Conservation (phyloP, 2,113 vertebrate species). For the Lepisosteus oculatus region DNA sequence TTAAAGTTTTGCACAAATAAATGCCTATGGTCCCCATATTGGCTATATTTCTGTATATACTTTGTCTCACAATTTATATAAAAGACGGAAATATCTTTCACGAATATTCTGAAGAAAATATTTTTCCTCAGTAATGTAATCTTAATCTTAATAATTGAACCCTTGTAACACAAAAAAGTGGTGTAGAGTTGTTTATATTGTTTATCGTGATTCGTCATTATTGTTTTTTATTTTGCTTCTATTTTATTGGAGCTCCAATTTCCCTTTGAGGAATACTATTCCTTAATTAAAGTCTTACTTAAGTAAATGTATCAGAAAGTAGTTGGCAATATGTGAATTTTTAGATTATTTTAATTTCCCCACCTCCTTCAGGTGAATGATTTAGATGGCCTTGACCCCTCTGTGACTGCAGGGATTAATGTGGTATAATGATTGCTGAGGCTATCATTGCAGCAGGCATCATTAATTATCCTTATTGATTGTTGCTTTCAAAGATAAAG, state of each 20-base stretch:
- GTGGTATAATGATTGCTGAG: slow-evolving; percentile 97
- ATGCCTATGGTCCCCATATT: neutral
- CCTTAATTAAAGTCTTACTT: slow-evolving; percentile 63
- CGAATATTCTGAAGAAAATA: too few relatives aligned
- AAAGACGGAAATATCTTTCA: too few relatives aligned
- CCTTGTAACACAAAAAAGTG: too few relatives aligned
- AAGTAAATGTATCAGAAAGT: slow-evolving; percentile 62
- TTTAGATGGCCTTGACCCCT: slow-evolving; percentile 96
- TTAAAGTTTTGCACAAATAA: too few relatives aligned
- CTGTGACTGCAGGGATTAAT: slow-evolving; percentile 97
- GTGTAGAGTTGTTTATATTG: too few relatives aligned
- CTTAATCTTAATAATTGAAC: too few relatives aligned
- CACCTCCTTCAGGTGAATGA: slow-evolving; percentile 88
- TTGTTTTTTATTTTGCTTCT: too few relatives aligned
- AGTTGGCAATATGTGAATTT: slow-evolving; percentile 75
- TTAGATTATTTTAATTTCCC: slow-evolving; percentile 98
- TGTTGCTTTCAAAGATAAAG: slow-evolving; percentile 99
- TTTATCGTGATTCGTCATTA: too few relatives aligned
- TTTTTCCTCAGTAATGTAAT: too few relatives aligned
- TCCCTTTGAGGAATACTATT: slow-evolving; percentile 47
- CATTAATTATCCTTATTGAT: slow-evolving; percentile 99
- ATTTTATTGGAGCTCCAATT: too few relatives aligned
- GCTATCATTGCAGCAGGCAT: slow-evolving; percentile 98
- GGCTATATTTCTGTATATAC: neutral
- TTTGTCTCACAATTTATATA: neutral